These are phyloP conservation scores for Peromyscus nudipes DNA, from an alignment of 2,797 vertebrate genomes.

Conservation along the genomic window DNA sequence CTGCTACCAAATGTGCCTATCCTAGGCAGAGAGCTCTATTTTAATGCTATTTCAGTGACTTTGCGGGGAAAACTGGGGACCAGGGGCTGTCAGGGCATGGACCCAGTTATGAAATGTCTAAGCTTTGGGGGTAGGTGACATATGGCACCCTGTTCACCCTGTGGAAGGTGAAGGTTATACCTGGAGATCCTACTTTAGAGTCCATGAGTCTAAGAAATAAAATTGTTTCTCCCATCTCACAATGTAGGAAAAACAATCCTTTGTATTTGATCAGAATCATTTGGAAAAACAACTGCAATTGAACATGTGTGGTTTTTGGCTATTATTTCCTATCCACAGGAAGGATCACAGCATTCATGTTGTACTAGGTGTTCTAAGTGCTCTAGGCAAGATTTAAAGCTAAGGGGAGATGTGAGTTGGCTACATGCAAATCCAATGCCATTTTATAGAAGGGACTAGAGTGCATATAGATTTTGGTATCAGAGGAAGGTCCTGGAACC, in stretches of 20 bases:
- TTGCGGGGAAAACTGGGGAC: not conserved
- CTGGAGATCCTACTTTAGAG: not conserved
- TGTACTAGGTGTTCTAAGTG: not conserved
- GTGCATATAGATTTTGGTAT: not conserved
- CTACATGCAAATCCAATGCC: not conserved
- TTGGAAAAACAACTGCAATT: not conserved
- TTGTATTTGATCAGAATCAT: not conserved
- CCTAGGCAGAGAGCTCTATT: not conserved
- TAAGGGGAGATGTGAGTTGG: not conserved
- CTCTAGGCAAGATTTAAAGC: not conserved
- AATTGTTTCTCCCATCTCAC: not conserved
- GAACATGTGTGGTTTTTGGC: not conserved
- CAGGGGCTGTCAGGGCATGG: not conserved
- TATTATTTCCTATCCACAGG: not conserved
- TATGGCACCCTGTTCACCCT: not conserved
- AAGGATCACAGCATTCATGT: not conserved
- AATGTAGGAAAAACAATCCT: not conserved
- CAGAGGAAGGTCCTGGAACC: not conserved
- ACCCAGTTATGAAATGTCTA: not conserved
- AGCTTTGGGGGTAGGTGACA: not conserved
- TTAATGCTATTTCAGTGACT: not conserved
- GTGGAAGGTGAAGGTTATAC: not conserved
- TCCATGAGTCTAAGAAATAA: not conserved
- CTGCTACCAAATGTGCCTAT: not conserved
- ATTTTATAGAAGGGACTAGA: not conserved